phyloP scores from a whole-genome alignment of 2,113 vertebrate species.

The Mobula birostris region DNA sequence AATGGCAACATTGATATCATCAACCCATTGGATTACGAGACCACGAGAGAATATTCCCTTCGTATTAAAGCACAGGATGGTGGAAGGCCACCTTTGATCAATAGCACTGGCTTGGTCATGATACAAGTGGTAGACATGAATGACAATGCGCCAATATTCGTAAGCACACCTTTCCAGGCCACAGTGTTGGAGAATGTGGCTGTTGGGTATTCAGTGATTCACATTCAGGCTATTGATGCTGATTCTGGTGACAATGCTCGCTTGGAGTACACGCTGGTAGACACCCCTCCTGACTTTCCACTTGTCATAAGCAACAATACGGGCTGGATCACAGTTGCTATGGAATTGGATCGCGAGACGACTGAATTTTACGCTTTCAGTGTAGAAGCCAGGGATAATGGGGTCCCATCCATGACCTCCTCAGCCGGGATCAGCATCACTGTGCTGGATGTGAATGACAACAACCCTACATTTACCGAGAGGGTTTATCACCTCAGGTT shows the following conservation, averaged over 20 bases:
- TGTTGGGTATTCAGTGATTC: slow-evolving; percentile 81
- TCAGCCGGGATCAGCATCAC: slow-evolving; percentile 87
- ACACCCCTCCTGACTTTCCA: slow-evolving; percentile 64
- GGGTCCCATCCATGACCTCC: slow-evolving; percentile 77
- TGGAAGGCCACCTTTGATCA: slow-evolving; percentile 86
- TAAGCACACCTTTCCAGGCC: slow-evolving; percentile 94
- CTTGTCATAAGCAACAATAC: slow-evolving; percentile 92
- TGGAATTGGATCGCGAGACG: slow-evolving; percentile 80
- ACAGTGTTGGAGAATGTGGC: slow-evolving; percentile 83
- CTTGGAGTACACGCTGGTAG: slow-evolving; percentile 77
- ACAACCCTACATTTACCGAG: slow-evolving; percentile 82
- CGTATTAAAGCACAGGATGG: slow-evolving; percentile 92
- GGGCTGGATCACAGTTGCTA: slow-evolving; percentile 81
- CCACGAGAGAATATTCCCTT: slow-evolving; percentile 79
- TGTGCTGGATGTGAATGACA: slow-evolving; percentile 87
- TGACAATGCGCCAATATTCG: slow-evolving; percentile 91
- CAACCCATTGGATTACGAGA: slow-evolving; percentile 87
- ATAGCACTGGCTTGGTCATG: slow-evolving; percentile 81
- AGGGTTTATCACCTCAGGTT: slow-evolving; percentile 79
- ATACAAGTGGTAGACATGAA: slow-evolving; percentile 90
- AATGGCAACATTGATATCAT: slow-evolving; percentile 83
- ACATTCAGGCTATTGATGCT: slow-evolving; percentile 86
- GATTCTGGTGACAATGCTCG: slow-evolving; percentile 85
- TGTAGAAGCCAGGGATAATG: slow-evolving; percentile 83
- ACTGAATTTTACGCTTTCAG: slow-evolving; percentile 83